These are phyloP conservation scores for Chrysodeixis includens DNA, from an alignment of 2,888 invertebrate genomes.

Conservation along the genomic window DNA sequence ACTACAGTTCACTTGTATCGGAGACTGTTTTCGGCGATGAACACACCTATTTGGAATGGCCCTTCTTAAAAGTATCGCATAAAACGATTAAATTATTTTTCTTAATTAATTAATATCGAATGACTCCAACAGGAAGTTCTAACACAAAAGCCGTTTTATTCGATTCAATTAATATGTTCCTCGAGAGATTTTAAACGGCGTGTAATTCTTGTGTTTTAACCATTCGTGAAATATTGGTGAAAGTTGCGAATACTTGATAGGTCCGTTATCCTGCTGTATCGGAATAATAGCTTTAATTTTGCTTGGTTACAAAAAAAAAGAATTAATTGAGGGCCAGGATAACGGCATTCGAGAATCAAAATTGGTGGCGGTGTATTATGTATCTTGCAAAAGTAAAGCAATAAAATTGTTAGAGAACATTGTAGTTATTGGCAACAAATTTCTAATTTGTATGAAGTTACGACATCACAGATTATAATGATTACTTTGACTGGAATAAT, in stretches of 20 bases:
- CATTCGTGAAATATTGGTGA: slow-evolving; percentile 13
- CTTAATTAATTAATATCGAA: neutral
- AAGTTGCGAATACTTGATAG: slow-evolving; percentile 24
- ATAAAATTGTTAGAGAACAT: too few relatives aligned
- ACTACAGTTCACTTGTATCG: neutral
- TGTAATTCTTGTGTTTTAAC: slow-evolving; percentile 10
- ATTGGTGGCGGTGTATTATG: neutral
- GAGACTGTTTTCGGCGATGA: slow-evolving; percentile 10
- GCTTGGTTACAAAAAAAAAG: slow-evolving; percentile 6
- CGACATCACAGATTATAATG: too few relatives aligned
- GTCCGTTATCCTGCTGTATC: slow-evolving; percentile 14
- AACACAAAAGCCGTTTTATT: slow-evolving; percentile 6
- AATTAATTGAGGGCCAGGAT: slow-evolving; percentile 13
- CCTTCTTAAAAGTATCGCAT: slow-evolving; percentile 3
- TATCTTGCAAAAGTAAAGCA: too few relatives aligned
- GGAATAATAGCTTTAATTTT: slow-evolving; percentile 11
- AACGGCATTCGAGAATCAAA: neutral
- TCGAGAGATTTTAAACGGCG: slow-evolving; percentile 5
- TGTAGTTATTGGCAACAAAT: too few relatives aligned
- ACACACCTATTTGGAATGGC: slow-evolving; percentile 9
- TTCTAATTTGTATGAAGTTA: too few relatives aligned
- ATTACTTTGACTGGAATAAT: too few relatives aligned
- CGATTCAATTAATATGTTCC: slow-evolving; percentile 9
- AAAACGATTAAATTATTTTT: neutral
- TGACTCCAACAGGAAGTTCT: slow-evolving; percentile 11